phyloP scores from a whole-genome alignment of 2,113 vertebrate species.

The Vireo altiloquus region DNA sequence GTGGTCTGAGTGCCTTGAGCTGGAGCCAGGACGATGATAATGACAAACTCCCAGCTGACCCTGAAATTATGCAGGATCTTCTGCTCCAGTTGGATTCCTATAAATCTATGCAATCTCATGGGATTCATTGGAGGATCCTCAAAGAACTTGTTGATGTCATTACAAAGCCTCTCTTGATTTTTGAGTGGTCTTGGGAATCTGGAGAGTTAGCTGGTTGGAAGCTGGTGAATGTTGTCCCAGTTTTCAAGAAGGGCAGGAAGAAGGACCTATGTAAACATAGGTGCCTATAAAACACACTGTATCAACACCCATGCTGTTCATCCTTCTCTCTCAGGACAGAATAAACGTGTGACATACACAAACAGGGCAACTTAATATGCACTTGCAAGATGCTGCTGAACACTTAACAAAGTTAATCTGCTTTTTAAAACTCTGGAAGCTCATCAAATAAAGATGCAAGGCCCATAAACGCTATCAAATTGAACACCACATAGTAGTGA shows the following conservation, averaged over 20 bases:
- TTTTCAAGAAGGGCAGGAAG: not conserved
- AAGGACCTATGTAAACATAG: not conserved
- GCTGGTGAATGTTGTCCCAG: not conserved
- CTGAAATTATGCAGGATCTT: not conserved
- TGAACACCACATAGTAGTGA: not conserved
- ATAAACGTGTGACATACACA: not conserved
- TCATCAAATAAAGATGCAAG: not conserved
- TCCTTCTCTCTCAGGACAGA: not conserved
- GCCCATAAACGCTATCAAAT: not conserved
- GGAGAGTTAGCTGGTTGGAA: not conserved
- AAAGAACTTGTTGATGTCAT: not conserved
- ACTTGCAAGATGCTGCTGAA: not conserved
- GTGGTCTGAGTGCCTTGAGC: not conserved
- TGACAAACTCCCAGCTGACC: not conserved
- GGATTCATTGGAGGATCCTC: not conserved
- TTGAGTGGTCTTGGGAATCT: not conserved
- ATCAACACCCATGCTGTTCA: accelerated
- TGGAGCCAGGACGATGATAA: not conserved
- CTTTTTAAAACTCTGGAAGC: not conserved
- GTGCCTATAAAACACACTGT: not conserved
- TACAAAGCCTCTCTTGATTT: not conserved
- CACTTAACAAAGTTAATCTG: not conserved
- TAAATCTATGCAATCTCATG: not conserved
- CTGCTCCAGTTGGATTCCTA: not conserved
- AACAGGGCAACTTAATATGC: not conserved